Base-by-base conservation (phyloP, 2,888 invertebrate species). In the Empis stercorea region DNA sequence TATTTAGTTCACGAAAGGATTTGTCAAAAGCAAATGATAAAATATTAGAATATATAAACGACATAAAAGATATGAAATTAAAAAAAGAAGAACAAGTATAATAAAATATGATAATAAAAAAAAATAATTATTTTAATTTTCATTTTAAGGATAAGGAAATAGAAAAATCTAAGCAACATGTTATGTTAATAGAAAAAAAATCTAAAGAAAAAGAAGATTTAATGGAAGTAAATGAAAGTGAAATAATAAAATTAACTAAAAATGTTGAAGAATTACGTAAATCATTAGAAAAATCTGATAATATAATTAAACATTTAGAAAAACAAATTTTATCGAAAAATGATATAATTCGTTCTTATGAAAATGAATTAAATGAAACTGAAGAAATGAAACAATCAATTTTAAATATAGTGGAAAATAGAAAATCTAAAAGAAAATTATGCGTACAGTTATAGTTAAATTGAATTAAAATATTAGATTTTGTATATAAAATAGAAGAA, bases 331-430 rank as follows among this genome's bases (percentile, higher is more conserved):
- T 64, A 48, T 63, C 64, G 39, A 67, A 65, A 48, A 67, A 68
- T 51, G 64, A 66, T 40, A 61, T 61, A 47, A 60, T 68, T 49
- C 61, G 63, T 17, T 54, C 51, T 46, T 62, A 63, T 16, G 68
- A 68, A 52, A 52, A 54, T 46, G 68, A 68, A 51, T 54, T 65
- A 3, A 63, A 61, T 49, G 68, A 68, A 55, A 66, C 65, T 0
- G 68, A 68, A 50, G 68, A 68, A 46, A 49, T 68, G 55, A 63
- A 66, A 23, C 65, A 65, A 54, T 66, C 66, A 7, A 65, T 68
- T 41, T 59, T 68, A 55, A 65, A 65, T 51, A 56, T 68, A 6
- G 67, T 68, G 68, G 65, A 68, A 47, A 67, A 65, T 54, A 68
- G 66, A 55, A 64, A 64, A 48, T 64, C 65, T 10, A 67, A 66